Evolutionary conservation across 1,140 invertebrate species (phyloP), one percentile per base, ranked within the genome.

Genomic region (Octopus sinensis): DNA sequence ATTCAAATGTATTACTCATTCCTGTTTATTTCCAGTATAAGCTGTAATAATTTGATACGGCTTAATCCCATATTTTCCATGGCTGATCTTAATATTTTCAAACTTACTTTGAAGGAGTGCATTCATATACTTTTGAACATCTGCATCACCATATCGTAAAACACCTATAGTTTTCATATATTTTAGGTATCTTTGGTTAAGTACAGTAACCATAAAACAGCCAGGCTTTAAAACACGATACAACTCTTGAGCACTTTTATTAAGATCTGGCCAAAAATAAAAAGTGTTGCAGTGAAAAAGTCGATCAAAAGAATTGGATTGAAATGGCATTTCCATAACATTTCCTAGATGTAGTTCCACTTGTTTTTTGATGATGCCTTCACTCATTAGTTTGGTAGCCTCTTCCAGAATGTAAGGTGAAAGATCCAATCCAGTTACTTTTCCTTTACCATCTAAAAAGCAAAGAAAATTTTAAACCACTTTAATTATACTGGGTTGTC

Each of bases 251-350:
- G 83, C 73, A 9, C 73, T 82, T 3, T 54, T 9, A 12, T 76
- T 43, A 76, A 84, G 56, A 53, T 82, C 82, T n/a, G 82, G 83
- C 87, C 87, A 88, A 78, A 88, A 88, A 80, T 87, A 86, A 83
- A 85, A 88, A 78, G 82, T 84, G 78, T 88, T 87, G 17, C 79
- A 82, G 78, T 88, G 87, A 71, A 85, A 88, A 10, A 87, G 83
- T 10, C 85, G 78, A 62, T 88, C 83, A 81, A 88, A 85, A 4
- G 76, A 83, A 81, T 87, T 81, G 5, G 80, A 79, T 76, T 85
- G 79, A 73, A 83, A 85, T 6, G 86, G 86, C 23, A 87, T 81
- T 51, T 83, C 51, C 6, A n/a, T 73, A 2, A 85, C 86, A 81
- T 71, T 80, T 5, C 80, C 84, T 56, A 83, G 30, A 5, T 62